Percentiles rank a stretch among this genome's conserved stretches.
Evolutionary conservation across 2,888 invertebrate species (phyloP).

Genomic region (Sialis fuliginosa): DNA sequence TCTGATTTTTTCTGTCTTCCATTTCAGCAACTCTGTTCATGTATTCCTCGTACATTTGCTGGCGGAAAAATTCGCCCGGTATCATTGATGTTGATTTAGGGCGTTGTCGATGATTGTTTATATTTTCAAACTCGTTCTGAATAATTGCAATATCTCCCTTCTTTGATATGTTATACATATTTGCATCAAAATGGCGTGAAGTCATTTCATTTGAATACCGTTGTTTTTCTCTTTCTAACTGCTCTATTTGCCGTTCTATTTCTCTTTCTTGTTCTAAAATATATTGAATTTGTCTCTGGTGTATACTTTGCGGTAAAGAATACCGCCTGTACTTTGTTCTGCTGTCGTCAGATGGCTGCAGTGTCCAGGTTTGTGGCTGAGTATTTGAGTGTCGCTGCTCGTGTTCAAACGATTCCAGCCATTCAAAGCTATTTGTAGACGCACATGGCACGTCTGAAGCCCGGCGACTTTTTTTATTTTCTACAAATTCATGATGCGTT

Average conservation of each 20-base stretch:
- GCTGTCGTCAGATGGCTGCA: neutral
- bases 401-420: conserved; percentile 1
- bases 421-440: conserved; percentile 1
- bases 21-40: conserved; percentile 60
- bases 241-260: conserved; percentile 43
- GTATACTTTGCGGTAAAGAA: conserved; percentile 46
- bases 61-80: conserved; percentile 51
- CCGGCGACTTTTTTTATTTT: neutral
- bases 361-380: neutral
- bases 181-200: conserved; percentile 15
- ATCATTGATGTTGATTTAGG: conserved; percentile 14
- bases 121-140: conserved; percentile 13
- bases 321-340: conserved; percentile 22
- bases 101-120: conserved; percentile 9
- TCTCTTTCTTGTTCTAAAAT: conserved; percentile 49
- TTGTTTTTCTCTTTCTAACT: conserved; percentile 37
- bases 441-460: neutral
- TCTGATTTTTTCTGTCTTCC: conserved; percentile 59
- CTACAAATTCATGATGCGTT: neutral
- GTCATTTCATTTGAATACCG: neutral
- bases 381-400: neutral
- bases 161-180: conserved; percentile 27
- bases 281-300: conserved; percentile 43
- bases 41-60: conserved; percentile 74
- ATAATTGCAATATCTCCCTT: conserved; percentile 28